These are phyloP conservation scores for Geotrupes spiniger DNA, from an alignment of 2,888 invertebrate genomes.

Conservation along the genomic window DNA sequence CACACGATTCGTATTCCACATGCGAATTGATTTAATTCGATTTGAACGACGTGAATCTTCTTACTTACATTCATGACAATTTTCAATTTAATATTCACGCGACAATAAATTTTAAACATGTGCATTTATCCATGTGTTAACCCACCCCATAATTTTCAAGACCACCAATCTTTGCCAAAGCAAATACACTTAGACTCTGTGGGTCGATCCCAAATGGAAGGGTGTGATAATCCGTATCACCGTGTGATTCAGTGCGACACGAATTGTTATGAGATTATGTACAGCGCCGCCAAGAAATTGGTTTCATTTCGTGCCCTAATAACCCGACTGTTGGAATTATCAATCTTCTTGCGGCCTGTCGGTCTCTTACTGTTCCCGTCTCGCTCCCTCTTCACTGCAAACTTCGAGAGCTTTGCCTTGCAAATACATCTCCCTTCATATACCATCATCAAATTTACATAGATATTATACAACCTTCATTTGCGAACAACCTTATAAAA, in stretches of 20 bases:
- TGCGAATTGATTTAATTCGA: too few relatives aligned
- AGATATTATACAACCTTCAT: constrained; percentile 23
- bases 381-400: constrained; percentile 18
- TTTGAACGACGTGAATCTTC: too few relatives aligned
- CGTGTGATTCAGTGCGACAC: constrained; percentile 27
- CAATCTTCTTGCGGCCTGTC: constrained; percentile 29
- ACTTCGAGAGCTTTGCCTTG: constrained; percentile 6
- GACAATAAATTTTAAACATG: too few relatives aligned
- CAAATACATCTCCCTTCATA: neutral
- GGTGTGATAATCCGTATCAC: constrained; percentile 31
- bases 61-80: too few relatives aligned
- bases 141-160: too few relatives aligned
- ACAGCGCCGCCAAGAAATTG: constrained; percentile 31
- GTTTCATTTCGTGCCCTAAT: constrained; percentile 33
- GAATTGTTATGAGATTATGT: constrained; percentile 35
- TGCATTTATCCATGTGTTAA: too few relatives aligned
- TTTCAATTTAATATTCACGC: too few relatives aligned
- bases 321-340: constrained; percentile 30
- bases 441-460: constrained; percentile 24
- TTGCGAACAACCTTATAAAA: constrained; percentile 22
- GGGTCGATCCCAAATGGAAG: constrained; percentile 17
- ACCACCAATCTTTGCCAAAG: too few relatives aligned
- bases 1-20: too few relatives aligned
- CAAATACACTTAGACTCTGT: too few relatives aligned
- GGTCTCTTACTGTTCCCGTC: constrained; percentile 25